phyloP scores from a whole-genome alignment of 2,888 invertebrate genomes.

The Drosophila paucipuncta region DNA sequence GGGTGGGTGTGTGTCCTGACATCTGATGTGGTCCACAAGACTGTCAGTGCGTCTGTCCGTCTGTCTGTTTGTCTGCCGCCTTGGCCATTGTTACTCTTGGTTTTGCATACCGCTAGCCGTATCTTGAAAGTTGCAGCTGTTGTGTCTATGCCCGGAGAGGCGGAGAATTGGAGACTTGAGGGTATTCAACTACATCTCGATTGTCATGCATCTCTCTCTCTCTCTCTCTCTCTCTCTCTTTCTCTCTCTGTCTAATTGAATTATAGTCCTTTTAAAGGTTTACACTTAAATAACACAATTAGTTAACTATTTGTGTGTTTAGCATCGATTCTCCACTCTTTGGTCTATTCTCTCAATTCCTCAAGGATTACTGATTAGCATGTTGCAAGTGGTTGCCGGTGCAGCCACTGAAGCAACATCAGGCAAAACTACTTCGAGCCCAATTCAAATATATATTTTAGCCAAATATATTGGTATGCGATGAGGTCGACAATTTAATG shows the following conservation, averaged over 20 bases:
- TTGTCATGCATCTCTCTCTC: not conserved
- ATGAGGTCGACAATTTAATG: not conserved
- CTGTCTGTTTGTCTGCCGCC: constrained; percentile 8
- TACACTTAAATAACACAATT: not conserved
- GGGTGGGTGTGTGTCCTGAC: constrained; percentile 1
- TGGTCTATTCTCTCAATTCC: not conserved
- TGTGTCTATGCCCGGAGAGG: constrained; percentile 42
- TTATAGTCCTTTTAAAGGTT: not conserved
- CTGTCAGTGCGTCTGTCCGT: constrained; percentile 10
- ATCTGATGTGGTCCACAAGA: constrained; percentile 36
- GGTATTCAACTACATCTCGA: not conserved
- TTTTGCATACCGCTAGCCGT: constrained; percentile 66
- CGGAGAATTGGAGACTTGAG: not conserved
- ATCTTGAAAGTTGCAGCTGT: constrained; percentile 76
- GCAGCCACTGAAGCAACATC: not conserved
- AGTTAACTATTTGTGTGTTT: not conserved
- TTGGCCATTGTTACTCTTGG: constrained; percentile 60
- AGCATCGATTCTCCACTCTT: not conserved
- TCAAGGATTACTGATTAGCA: not conserved
- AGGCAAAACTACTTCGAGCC: not conserved
- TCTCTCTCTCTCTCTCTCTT: not conserved
- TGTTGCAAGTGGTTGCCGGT: not conserved
- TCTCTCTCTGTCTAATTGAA: constrained; percentile 9
- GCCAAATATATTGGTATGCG: not conserved
- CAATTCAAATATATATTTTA: not conserved